Conservation (phyloP, 2,888 invertebrate species). For the Apamea sordens region DNA sequence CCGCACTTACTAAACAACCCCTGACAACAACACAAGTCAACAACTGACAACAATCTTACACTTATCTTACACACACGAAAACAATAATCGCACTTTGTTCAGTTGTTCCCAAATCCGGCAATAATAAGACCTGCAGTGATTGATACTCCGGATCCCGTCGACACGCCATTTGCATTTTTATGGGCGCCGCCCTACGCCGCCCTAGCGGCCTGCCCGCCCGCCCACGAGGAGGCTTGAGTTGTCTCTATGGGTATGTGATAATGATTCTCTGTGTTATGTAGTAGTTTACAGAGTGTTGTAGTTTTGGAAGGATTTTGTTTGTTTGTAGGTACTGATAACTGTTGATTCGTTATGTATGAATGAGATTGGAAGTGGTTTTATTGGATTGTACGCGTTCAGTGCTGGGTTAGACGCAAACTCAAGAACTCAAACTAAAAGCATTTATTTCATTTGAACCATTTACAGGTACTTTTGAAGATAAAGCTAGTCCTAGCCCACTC, state of each 20-base stretch:
- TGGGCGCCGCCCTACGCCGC: constrained; percentile 78
- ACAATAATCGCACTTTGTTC: constrained; percentile 80
- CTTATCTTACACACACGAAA: constrained; percentile 58
- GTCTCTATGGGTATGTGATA: constrained; percentile 56
- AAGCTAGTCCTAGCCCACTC: neutral
- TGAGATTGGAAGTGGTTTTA: no score
- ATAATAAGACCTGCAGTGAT: constrained; percentile 86
- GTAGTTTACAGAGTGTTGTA: constrained; percentile 38
- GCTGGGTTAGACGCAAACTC: neutral
- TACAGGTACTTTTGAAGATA: neutral
- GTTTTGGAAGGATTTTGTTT: constrained; percentile 9
- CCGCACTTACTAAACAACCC: neutral
- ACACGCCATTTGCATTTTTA: constrained; percentile 91
- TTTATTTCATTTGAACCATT: neutral
- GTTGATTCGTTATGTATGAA: constrained; percentile 14
- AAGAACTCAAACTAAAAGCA: neutral
- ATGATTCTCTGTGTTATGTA: constrained; percentile 57
- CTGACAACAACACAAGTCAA: neutral
- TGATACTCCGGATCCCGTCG: constrained; percentile 89
- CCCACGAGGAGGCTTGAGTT: constrained; percentile 58
- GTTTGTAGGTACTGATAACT: constrained; percentile 7
- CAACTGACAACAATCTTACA: neutral
- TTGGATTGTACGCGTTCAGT: no score
- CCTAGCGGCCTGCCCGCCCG: constrained; percentile 63
- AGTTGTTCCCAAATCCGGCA: constrained; percentile 78